These are phyloP conservation scores for Catajapyx aquilonaris DNA, from an alignment of 1,140 invertebrate genomes.

Conservation along the genomic window DNA sequence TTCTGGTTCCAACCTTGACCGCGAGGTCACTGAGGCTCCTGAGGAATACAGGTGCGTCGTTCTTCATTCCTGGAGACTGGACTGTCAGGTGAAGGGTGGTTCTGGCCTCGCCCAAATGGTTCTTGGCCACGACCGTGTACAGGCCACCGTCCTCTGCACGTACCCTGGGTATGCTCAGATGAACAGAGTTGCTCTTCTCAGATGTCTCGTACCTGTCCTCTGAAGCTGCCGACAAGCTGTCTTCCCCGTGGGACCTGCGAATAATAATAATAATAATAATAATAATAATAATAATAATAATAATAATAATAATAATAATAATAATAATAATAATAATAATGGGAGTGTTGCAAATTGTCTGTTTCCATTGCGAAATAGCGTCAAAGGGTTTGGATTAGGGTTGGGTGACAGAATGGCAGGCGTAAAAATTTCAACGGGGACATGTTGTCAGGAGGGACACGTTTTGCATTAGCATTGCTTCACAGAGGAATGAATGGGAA, in stretches of 20 bases:
- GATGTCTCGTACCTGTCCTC: conserved; percentile 20
- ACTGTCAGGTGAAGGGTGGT: conserved; percentile 20
- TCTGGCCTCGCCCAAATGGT: conserved; percentile 21
- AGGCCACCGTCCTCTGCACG: conserved; percentile 24
- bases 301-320: too few relatives aligned
- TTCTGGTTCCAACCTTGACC: conserved; percentile 65
- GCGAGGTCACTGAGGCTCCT: conserved; percentile 52
- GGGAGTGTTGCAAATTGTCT: too few relatives aligned
- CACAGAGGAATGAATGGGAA: too few relatives aligned
- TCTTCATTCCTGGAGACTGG: neutral
- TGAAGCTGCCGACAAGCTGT: conserved; percentile 17
- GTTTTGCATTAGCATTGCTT: too few relatives aligned
- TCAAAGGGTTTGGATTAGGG: too few relatives aligned
- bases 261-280: too few relatives aligned
- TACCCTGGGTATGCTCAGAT: conserved; percentile 27
- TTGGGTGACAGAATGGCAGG: too few relatives aligned
- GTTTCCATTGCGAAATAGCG: too few relatives aligned
- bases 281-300: too few relatives aligned
- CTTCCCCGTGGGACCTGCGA: conserved; percentile 20
- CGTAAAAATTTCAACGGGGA: too few relatives aligned
- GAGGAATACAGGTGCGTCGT: conserved; percentile 50
- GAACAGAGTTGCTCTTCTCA: conserved; percentile 24
- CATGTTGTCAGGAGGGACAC: too few relatives aligned
- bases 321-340: too few relatives aligned
- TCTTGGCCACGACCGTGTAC: conserved; percentile 32